Conservation (phyloP, 1,140 invertebrate species). For the Platyscapa corneri region DNA sequence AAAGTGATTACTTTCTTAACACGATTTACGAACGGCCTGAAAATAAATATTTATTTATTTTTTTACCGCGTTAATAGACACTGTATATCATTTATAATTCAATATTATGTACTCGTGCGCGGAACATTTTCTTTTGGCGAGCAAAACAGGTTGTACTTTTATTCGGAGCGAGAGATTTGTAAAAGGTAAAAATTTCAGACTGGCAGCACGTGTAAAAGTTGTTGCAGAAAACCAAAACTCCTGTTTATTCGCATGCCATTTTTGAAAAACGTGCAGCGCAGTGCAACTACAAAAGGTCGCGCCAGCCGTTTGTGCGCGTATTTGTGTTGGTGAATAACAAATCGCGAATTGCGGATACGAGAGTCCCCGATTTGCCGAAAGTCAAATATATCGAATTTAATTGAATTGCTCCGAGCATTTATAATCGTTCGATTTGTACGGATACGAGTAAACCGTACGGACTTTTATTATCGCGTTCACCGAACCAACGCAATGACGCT, state of each 20-base stretch:
- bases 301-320: neutral
- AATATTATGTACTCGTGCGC: neutral
- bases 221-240: neutral
- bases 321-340: neutral
- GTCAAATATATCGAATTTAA: too few species aligned
- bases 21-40: neutral
- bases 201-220: neutral
- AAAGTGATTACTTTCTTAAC: neutral
- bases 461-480: too few species aligned
- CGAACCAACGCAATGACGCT: too few species aligned
- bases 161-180: neutral
- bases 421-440: too few species aligned
- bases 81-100: neutral
- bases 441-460: too few species aligned
- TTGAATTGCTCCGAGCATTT: too few species aligned
- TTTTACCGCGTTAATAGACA: neutral
- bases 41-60: neutral
- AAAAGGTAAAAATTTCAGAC: neutral
- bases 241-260: neutral
- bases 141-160: neutral
- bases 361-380: neutral
- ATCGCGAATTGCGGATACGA: too few species aligned
- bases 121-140: neutral
- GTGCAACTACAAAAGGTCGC: neutral
- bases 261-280: neutral